These are phyloP conservation scores for Iguana delicatissima DNA, from an alignment of 2,797 vertebrate genomes.

Conservation along the genomic window DNA sequence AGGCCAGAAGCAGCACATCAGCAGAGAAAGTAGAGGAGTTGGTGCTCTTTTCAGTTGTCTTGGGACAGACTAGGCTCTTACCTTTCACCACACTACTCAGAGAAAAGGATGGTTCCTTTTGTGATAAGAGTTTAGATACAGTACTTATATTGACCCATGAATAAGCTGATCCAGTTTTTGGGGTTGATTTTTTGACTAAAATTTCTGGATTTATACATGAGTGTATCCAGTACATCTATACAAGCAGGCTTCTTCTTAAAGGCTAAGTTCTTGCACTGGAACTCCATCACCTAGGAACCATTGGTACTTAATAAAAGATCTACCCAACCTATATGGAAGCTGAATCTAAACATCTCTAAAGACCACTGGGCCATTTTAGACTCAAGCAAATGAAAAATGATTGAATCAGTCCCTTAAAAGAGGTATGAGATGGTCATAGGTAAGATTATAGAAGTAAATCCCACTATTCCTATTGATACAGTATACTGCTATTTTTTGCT, in stretches of 20 bases:
- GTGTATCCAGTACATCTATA: not conserved
- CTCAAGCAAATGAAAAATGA: not conserved
- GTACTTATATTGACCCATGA: no score
- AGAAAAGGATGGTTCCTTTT: no score
- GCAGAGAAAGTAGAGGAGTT: no score
- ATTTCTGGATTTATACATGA: no score
- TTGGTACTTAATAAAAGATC: not conserved
- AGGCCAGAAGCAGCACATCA: no score
- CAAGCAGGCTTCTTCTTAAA: not conserved
- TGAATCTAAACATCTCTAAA: not conserved
- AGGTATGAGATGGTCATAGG: slow-evolving; percentile 28
- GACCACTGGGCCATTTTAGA: not conserved
- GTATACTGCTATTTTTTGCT: not conserved
- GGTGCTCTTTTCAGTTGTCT: no score
- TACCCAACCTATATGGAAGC: not conserved
- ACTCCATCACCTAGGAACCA: not conserved
- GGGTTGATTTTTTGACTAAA: no score
- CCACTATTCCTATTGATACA: not conserved
- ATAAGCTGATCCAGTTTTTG: no score
- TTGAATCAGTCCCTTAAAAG: not conserved
- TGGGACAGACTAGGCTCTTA: no score
- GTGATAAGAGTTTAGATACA: no score
- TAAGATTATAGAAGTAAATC: slow-evolving; percentile 40
- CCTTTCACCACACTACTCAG: no score
- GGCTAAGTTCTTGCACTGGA: not conserved